Evolutionary conservation across 53 echinoderm and acorn worm genomes (phyloP), one percentile per base, ranked within the genome.

Genomic region (Stichopus horrens): DNA sequence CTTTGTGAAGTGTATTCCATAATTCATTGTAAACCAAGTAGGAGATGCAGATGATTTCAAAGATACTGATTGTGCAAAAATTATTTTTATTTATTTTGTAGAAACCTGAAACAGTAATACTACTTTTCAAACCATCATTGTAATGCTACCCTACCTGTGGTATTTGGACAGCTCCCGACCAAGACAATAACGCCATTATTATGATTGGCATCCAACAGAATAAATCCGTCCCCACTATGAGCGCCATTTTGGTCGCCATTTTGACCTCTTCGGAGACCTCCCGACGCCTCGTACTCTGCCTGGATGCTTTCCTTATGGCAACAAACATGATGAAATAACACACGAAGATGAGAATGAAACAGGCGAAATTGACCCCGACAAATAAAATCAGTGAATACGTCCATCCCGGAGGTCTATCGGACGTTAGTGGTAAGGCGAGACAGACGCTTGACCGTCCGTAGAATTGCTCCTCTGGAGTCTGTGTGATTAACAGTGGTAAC

Each of bases 181-280:
- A 53, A 9, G 96, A 93, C 9, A 95, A 83, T 74, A 96, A 83
- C 53, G 93, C 96, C 96, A 96, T 96, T 19, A 95, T 90, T 54
- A 96, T 96, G 53, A 96, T 93, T 19, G 96, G 96, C 93, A 96
- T 95, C 96, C 96, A 96, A 75, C 96, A 96, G 14, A 90, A 92
- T 88, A 96, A 93, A 83, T 96, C 96, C 18, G 96, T 96, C 16
- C 93, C 92, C 1, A 96, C 95, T 57, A 96, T 96, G 23, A 96
- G 93, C 13, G 95, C 96, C 96, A 96, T 96, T 76, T 96, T 96
- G 52, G 96, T 96, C 77, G 96, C 96, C 96, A 96, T 96, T 88
- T 96, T 96, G 89, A 96, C 88, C 59, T 96, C 96, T 71, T 96
- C 94, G 9, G 92, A 58, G 21, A 87, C 89, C 88, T 93, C 95